Evolutionary conservation across 1,140 invertebrate species (phyloP), one percentile per base, ranked within the genome.

Genomic region (Papilio machaon): DNA sequence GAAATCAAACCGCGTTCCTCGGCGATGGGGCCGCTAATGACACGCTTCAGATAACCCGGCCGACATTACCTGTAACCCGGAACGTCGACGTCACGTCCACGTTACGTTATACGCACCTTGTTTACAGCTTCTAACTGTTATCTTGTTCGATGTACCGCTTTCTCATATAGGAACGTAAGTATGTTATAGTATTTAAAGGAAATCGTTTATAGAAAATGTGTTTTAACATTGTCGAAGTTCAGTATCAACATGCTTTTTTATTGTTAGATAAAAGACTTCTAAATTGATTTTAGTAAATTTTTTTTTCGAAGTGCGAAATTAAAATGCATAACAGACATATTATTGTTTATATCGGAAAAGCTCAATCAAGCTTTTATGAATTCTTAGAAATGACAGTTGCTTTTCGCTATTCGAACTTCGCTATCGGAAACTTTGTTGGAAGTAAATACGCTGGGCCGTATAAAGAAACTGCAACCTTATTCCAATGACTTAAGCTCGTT

Each of bases 31-130:
- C 43, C 74, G 23, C 77, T 79, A 79, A 67, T 79, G 77, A 79
- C 77, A 79, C 77, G 77, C 77, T 79, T 79, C 77, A 79, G 77
- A 79, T 79, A 79, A 79, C 77, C 77, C 77, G 77, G 60, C 58
- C 77, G 54, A 64, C 30, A 79, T 79, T 79, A 64, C 58, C 77
- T 64, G 54, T 64, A 52, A 47, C 77, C 77, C 77, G 77, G 77
- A 79, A 79, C 19, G 35, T 76, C 74, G 9, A 52, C 13, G 54
- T 76, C 17, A 76, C 43, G 74, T 76, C 52, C 17, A 73, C 73
- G 73, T 73, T 52, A 76, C 47, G 23, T 73, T 43, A 38, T 73
- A 73, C 46, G 74, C 46, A 79, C 83, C 64, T 70, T 67, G 64
- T 67, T 35, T 70, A 70, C 64, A 70, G 64, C 64, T 70, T 70